Conservation (phyloP, 2,888 invertebrate genomes). For the Scaptomyza parva region DNA sequence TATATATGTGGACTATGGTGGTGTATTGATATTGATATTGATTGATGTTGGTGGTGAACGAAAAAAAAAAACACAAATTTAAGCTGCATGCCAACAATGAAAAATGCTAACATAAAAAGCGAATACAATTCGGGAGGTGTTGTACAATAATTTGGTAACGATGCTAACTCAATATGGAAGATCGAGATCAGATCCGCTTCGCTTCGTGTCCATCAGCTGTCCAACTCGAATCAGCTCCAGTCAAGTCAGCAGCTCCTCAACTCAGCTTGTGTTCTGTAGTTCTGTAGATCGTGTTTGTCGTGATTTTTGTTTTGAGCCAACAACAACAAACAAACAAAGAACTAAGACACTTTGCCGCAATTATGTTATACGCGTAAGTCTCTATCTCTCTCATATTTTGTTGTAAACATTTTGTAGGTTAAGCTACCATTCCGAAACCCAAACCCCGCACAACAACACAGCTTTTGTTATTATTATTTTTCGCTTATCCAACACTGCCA, state of each 20-base stretch:
- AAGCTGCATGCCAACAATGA: constrained; percentile 63
- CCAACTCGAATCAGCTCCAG: constrained; percentile 24
- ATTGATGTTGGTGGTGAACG: constrained; percentile 69
- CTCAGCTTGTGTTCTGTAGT: constrained; percentile 51
- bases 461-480: constrained; percentile 46
- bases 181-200: constrained; percentile 33
- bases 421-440: constrained; percentile 40
- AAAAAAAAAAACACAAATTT: constrained; percentile 30
- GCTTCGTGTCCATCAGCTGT: constrained; percentile 26
- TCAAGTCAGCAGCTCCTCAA: constrained; percentile 3
- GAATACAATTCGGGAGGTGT: constrained; percentile 47
- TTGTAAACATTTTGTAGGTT: constrained; percentile 65
- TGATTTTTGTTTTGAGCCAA: constrained; percentile 59
- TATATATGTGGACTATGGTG: constrained; percentile 62
- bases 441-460: constrained; percentile 45
- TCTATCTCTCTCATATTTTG: constrained; percentile 47
- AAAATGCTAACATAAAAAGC: constrained; percentile 55
- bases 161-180: constrained; percentile 50
- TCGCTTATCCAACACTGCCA: constrained; percentile 54
- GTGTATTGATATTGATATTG: constrained; percentile 70
- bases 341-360: constrained; percentile 79
- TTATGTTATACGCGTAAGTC: constrained; percentile 82
- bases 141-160: constrained; percentile 69
- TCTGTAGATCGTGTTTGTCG: constrained; percentile 68
- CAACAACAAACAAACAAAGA: constrained; percentile 68